A percentile compares a stretch with the other conserved stretches of the same genome.
Conservation (phyloP, 2,797 vertebrate species). For the Podarcis lilfordi region DNA sequence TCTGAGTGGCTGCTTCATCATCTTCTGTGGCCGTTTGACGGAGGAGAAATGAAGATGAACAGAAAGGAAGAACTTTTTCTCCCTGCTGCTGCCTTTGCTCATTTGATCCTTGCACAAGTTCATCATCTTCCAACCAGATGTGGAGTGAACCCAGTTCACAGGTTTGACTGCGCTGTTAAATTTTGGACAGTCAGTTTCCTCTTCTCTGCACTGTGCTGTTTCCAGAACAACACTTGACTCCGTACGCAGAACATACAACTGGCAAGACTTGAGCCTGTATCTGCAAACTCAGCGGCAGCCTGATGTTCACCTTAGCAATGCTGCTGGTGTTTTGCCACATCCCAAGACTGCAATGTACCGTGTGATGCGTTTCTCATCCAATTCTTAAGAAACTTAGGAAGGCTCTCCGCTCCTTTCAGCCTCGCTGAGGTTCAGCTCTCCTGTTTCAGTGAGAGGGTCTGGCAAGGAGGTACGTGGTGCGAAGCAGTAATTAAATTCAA, state of each 20-base stretch:
- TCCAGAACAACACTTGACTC: conserved; percentile 26
- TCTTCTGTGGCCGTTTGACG: no score
- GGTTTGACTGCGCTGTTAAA: neutral
- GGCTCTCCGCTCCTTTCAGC: neutral
- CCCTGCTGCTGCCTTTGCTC: neutral
- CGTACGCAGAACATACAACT: conserved; percentile 38
- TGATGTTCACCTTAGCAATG: conserved; percentile 54
- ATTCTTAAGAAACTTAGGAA: conserved; percentile 3
- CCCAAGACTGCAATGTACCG: conserved; percentile 58
- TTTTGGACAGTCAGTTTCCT: conserved; percentile 26
- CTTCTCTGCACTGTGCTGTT: neutral
- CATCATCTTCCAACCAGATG: neutral
- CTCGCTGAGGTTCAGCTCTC: neutral
- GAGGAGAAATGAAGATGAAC: neutral
- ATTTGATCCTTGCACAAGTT: neutral
- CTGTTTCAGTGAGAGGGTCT: neutral
- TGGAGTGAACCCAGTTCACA: no score
- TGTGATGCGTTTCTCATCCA: neutral
- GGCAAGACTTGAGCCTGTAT: conserved; percentile 11
- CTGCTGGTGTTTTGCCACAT: conserved; percentile 57
- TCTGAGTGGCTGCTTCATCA: no score
- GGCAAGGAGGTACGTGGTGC: neutral
- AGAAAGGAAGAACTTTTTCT: neutral
- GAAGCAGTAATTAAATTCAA: neutral
- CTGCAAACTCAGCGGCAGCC: conserved; percentile 59